Conservation (phyloP, 2,797 vertebrate genomes). For the Pelochelys cantorii region DNA sequence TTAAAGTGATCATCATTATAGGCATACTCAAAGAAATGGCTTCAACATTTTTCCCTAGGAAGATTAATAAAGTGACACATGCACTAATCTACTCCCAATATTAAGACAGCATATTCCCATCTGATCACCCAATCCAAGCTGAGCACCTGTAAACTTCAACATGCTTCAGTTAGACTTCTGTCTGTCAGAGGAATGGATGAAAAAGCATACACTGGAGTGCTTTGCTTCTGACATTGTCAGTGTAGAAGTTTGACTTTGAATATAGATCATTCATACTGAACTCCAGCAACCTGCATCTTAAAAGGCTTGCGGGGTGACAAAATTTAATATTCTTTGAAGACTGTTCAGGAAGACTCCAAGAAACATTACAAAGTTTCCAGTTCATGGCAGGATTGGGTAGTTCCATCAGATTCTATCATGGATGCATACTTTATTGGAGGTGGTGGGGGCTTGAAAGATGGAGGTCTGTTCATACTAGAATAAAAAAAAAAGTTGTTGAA, state of each 20-base stretch:
- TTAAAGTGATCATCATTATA: conserved; percentile 10
- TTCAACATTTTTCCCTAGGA: conserved; percentile 39
- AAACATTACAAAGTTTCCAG: conserved; percentile 67
- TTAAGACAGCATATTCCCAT: conserved; percentile 44
- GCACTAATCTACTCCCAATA: conserved; percentile 47
- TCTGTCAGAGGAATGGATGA: neutral
- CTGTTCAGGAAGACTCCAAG: neutral
- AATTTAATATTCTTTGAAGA: neutral
- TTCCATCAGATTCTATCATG: conserved; percentile 66
- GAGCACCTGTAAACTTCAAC: neutral
- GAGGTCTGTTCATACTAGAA: conserved; percentile 79
- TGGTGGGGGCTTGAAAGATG: conserved; percentile 76
- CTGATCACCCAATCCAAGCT: neutral
- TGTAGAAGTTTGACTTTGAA: conserved; percentile 27
- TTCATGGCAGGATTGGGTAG: conserved; percentile 54
- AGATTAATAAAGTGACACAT: conserved; percentile 12
- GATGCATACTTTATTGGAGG: conserved; percentile 74
- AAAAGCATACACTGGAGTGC: conserved; percentile 28
- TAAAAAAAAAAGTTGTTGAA: conserved; percentile 28
- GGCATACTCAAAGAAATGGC: conserved; percentile 40
- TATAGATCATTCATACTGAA: neutral
- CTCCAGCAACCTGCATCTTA: neutral
- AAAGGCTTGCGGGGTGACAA: neutral
- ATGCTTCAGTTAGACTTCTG: conserved; percentile 2
- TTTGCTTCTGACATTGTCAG: conserved; percentile 35